These are phyloP conservation scores for Dermolepida albohirtum DNA, from an alignment of 2,888 invertebrate genomes.

Conservation along the genomic window DNA sequence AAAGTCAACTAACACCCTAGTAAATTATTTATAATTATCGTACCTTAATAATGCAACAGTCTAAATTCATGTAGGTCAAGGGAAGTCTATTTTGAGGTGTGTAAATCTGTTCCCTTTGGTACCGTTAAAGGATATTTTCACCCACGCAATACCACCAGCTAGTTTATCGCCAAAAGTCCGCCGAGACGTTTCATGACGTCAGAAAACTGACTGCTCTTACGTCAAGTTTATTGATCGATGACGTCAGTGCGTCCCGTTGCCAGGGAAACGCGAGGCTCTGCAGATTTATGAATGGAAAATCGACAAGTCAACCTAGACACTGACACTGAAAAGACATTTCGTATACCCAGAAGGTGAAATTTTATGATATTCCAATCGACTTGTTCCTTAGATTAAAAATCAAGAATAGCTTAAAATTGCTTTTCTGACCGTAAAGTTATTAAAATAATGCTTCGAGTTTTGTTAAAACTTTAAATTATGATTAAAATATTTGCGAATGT, in stretches of 20 bases:
- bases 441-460: no score
- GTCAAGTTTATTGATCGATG: slow-evolving; percentile 51
- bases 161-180: slow-evolving; percentile 48
- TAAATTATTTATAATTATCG: no score
- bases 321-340: slow-evolving; percentile 50
- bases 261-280: slow-evolving; percentile 49
- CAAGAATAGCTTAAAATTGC: no score
- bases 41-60: slow-evolving; percentile 19
- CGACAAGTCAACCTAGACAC: slow-evolving; percentile 52
- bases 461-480: no score
- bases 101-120: slow-evolving; percentile 45
- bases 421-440: no score
- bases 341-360: slow-evolving; percentile 50
- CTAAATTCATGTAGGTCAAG: slow-evolving; percentile 50
- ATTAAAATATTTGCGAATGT: no score
- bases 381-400: no score
- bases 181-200: slow-evolving; percentile 57
- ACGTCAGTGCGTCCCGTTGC: slow-evolving; percentile 52
- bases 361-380: background rate
- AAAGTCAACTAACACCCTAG: no score
- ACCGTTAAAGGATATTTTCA: slow-evolving; percentile 43
- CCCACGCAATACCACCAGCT: slow-evolving; percentile 49
- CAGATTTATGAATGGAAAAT: slow-evolving; percentile 54
- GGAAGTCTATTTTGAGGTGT: slow-evolving; percentile 50
- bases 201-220: slow-evolving; percentile 50